These are phyloP conservation scores for Polyergus mexicanus DNA, from an alignment of 1,140 invertebrate genomes.

Conservation along the genomic window DNA sequence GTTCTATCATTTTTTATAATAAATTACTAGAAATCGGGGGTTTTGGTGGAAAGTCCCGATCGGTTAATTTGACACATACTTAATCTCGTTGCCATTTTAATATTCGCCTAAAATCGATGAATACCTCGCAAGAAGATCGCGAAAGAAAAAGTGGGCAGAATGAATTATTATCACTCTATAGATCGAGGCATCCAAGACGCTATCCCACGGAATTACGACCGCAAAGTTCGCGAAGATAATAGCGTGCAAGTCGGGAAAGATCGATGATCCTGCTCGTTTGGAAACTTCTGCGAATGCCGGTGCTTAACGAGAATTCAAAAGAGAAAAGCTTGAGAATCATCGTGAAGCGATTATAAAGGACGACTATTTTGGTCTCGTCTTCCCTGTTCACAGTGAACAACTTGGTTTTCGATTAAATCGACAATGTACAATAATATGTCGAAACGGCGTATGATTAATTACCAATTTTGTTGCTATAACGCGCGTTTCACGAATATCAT, in stretches of 20 bases:
- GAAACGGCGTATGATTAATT: constrained; percentile 53
- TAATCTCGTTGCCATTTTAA: constrained; percentile 53
- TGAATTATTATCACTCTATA: constrained; percentile 64
- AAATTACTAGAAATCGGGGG: neutral
- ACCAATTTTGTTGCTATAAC: neutral
- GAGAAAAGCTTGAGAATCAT: constrained; percentile 46
- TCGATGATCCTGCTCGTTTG: constrained; percentile 64
- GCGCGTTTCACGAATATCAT: constrained; percentile 21
- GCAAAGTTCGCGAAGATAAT: constrained; percentile 65
- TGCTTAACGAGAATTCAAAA: constrained; percentile 62
- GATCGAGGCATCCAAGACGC: constrained; percentile 31
- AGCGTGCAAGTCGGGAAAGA: constrained; percentile 26
- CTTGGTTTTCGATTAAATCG: neutral
- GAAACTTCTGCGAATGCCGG: constrained; percentile 63
- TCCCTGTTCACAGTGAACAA: constrained; percentile 57
- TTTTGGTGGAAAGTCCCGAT: neutral
- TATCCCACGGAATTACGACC: constrained; percentile 59
- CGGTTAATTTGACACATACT: constrained; percentile 41
- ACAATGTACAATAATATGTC: constrained; percentile 9
- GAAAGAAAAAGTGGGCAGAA: constrained; percentile 54
- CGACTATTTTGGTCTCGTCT: constrained; percentile 67
- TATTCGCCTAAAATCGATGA: constrained; percentile 3
- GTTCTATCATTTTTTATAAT: neutral
- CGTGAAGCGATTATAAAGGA: constrained; percentile 69
- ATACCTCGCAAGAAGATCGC: constrained; percentile 10